These are phyloP conservation scores for Bolinopsis microptera DNA, from an alignment of 37 sponge, comb jelly and placozoan genomes.

Conservation along the genomic window DNA sequence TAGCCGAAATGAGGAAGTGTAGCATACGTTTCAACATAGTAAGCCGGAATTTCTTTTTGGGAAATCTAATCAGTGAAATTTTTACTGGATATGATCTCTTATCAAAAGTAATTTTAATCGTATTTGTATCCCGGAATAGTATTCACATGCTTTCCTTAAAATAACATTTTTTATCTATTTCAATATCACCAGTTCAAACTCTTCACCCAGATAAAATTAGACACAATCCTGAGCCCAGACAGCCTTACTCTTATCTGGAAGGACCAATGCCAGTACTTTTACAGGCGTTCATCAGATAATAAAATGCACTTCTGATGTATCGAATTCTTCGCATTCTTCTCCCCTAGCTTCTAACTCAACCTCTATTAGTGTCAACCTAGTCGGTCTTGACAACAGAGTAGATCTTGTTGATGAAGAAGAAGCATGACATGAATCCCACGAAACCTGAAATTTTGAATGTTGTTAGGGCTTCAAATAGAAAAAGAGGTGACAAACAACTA, in stretches of 20 bases:
- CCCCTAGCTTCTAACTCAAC: neutral
- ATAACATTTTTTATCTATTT: neutral
- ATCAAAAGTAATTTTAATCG: no score
- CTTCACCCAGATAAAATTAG: neutral
- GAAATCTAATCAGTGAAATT: no score
- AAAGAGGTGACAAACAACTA: neutral
- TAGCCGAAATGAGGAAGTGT: no score
- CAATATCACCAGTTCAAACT: neutral
- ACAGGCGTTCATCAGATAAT: neutral
- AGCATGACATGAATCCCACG: slow-evolving; percentile 86
- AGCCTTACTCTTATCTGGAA: neutral
- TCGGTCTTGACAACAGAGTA: slow-evolving; percentile 97
- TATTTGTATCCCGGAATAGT: no score
- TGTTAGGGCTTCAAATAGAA: neutral
- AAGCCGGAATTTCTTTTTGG: no score
- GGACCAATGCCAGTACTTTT: neutral
- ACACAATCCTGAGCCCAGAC: neutral
- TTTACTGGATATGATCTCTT: no score
- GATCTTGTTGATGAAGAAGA: slow-evolving; percentile 91
- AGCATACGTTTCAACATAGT: no score
- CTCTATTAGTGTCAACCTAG: slow-evolving; percentile 61
- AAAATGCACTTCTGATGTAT: neutral
- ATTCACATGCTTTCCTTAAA: neutral
- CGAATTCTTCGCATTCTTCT: neutral
- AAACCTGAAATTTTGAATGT: slow-evolving; percentile 71